Conservation (phyloP, 2,888 invertebrate species). For the Dioctria rufipes region DNA sequence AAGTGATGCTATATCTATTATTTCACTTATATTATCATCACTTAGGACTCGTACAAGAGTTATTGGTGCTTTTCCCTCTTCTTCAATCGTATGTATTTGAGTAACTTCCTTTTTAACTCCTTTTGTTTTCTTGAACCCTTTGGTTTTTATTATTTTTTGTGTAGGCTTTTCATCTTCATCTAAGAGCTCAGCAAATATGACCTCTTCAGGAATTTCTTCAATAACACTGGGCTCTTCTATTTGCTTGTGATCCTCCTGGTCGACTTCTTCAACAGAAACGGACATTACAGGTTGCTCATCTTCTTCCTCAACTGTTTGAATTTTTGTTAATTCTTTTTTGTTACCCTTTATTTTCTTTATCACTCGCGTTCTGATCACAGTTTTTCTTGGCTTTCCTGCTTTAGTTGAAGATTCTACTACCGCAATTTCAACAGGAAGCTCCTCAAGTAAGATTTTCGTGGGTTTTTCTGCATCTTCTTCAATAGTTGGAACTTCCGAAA, state of each 20-base stretch:
- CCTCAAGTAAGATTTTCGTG: constrained; percentile 57
- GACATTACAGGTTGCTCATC: constrained; percentile 65
- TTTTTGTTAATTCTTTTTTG: constrained; percentile 67
- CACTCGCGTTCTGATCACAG: constrained; percentile 67
- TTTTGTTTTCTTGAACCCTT: constrained; percentile 66
- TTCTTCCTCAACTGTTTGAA: constrained; percentile 62
- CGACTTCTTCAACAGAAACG: constrained; percentile 63
- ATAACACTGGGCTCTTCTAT: constrained; percentile 57
- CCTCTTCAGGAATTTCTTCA: constrained; percentile 67
- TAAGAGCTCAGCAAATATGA: constrained; percentile 66
- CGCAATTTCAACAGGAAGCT: constrained; percentile 56
- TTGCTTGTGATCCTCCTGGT: constrained; percentile 43
- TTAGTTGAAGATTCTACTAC: constrained; percentile 67
- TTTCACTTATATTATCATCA: constrained; percentile 67
- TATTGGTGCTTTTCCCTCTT: constrained; percentile 71
- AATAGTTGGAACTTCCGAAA: constrained; percentile 62
- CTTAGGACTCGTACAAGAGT: constrained; percentile 69
- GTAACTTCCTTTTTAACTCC: constrained; percentile 66
- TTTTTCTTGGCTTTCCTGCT: constrained; percentile 66
- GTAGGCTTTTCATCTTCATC: constrained; percentile 65
- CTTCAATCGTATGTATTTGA: constrained; percentile 72
- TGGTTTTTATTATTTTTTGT: constrained; percentile 66
- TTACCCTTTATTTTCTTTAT: constrained; percentile 63
- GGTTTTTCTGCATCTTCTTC: constrained; percentile 59
- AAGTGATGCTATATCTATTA: constrained; percentile 68